A percentile compares a stretch with the other conserved stretches of the same genome.
phyloP scores from a whole-genome alignment of 2,797 vertebrate species.

The Nannoperca australis region DNA sequence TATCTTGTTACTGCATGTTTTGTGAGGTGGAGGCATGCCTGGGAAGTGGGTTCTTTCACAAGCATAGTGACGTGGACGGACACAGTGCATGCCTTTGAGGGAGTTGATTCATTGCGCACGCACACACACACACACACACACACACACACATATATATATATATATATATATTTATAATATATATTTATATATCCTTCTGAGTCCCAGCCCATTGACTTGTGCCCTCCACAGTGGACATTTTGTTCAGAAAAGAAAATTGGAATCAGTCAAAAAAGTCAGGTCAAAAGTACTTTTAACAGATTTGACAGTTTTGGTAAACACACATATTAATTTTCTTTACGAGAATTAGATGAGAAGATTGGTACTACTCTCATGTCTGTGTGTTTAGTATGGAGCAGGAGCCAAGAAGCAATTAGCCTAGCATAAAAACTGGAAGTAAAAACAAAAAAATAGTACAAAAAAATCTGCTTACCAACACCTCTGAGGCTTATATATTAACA shows the following conservation, averaged over 20 bases:
- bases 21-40: constrained; percentile 64
- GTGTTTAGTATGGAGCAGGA: background rate
- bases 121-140: background rate
- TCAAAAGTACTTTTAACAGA: background rate
- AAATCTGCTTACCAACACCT: background rate
- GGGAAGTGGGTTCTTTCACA: constrained; percentile 22
- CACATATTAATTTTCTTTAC: background rate
- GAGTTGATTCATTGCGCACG: constrained; percentile 29
- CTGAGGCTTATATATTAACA: background rate
- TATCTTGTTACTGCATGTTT: constrained; percentile 71
- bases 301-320: background rate
- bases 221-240: too few species aligned
- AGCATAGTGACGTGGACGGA: constrained; percentile 23
- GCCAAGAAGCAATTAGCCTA: background rate
- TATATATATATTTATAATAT: too few species aligned
- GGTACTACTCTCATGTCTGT: background rate
- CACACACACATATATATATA: background rate
- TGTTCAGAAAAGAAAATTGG: too few species aligned
- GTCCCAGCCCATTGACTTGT: too few species aligned
- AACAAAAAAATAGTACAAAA: background rate
- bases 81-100: constrained; percentile 65
- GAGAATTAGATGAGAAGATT: background rate
- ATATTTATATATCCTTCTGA: too few species aligned
- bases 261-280: background rate
- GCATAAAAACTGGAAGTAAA: background rate